Percentiles rank a stretch among this genome's conserved stretches.
These are phyloP conservation scores for Picathartes gymnocephalus DNA, from an alignment of 2,113 vertebrate species.

Conservation along the genomic window DNA sequence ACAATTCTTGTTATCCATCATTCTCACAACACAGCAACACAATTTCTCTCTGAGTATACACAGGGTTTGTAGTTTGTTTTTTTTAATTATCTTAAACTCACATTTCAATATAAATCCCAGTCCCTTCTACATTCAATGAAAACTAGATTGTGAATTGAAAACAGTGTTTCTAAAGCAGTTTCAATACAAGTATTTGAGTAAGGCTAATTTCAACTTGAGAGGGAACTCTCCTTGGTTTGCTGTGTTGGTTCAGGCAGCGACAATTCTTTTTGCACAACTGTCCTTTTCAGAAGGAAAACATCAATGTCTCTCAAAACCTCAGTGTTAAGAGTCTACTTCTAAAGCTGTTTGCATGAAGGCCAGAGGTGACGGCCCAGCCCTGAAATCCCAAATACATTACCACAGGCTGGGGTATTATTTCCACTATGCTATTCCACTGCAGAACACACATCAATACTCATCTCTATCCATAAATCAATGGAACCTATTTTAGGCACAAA, in stretches of 20 bases:
- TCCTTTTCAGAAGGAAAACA: not conserved
- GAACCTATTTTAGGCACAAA: not conserved
- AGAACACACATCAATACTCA: not conserved
- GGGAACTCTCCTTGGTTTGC: not conserved
- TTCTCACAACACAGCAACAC: not conserved
- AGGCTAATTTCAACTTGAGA: not conserved
- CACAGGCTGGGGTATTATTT: not conserved
- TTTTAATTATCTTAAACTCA: not conserved
- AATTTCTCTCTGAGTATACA: not conserved
- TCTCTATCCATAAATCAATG: not conserved
- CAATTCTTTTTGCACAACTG: not conserved
- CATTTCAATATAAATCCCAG: not conserved
- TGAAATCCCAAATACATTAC: not conserved
- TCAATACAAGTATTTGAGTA: not conserved
- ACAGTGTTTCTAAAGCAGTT: not conserved
- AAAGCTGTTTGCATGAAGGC: not conserved
- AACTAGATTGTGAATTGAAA: not conserved
- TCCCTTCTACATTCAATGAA: not conserved
- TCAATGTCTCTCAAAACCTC: not conserved
- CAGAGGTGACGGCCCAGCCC: not conserved
- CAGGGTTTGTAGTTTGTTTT: not conserved
- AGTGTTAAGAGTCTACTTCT: not conserved
- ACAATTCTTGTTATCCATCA: not conserved
- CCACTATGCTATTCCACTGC: not conserved
- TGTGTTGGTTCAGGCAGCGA: accelerated